Percentiles rank a stretch among this genome's conserved stretches.
Evolutionary conservation across 2,888 invertebrate genomes (phyloP).

Genomic region (Coremacera marginata): DNA sequence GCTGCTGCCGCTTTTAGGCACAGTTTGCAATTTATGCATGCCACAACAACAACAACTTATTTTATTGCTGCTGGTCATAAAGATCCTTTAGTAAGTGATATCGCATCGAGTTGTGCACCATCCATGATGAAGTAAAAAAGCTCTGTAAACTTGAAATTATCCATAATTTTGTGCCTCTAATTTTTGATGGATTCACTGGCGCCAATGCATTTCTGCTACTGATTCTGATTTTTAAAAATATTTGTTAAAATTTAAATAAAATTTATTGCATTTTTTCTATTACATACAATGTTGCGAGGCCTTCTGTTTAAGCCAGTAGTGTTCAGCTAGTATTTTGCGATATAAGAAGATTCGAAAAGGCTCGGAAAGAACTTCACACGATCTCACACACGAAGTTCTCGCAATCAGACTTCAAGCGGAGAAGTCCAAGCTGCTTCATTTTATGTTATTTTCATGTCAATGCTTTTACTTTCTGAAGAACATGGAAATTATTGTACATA

Average conservation of each 20-base stretch:
- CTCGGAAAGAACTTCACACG: too few relatives aligned
- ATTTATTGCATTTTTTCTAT: neutral
- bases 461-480: too few relatives aligned
- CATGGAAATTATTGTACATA: too few relatives aligned
- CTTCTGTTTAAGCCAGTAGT: too few relatives aligned
- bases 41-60: constrained; percentile 6
- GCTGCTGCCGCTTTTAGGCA: neutral
- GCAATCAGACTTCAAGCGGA: too few relatives aligned
- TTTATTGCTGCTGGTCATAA: constrained; percentile 33
- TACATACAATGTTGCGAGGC: neutral
- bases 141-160: constrained; percentile 14
- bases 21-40: neutral
- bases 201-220: neutral
- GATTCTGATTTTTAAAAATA: neutral
- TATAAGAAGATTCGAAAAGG: too few relatives aligned
- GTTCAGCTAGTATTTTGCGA: too few relatives aligned
- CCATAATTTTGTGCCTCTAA: neutral
- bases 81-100: neutral
- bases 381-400: too few relatives aligned
- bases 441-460: too few relatives aligned
- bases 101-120: neutral
- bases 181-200: constrained; percentile 20
- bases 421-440: too few relatives aligned
- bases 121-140: neutral
- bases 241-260: neutral